Evolutionary conservation across 1,140 invertebrate species (phyloP).

Genomic region (Diplogasteroides magnus): DNA sequence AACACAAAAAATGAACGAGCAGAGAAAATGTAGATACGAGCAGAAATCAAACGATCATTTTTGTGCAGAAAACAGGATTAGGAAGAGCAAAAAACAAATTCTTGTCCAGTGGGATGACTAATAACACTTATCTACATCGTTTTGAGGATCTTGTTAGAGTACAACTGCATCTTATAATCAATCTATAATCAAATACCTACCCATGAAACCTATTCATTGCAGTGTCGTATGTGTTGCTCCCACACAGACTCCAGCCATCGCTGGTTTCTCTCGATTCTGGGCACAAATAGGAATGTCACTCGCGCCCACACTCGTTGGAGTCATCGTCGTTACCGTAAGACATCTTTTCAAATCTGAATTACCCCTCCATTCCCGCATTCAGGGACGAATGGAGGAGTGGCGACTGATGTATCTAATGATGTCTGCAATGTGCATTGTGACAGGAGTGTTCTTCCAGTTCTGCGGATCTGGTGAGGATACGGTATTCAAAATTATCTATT

Average conservation of each 20-base stretch:
- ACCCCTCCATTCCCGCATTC: background rate
- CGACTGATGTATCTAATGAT: conserved; percentile 15
- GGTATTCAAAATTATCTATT: background rate
- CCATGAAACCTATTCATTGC: conserved; percentile 3
- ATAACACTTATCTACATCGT: too few species aligned
- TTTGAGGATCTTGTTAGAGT: too few species aligned
- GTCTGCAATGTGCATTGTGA: conserved; percentile 10
- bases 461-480: conserved; percentile 27
- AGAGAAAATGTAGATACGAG: background rate
- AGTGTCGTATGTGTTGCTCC: conserved; percentile 53
- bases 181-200: too few species aligned
- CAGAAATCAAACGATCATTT: too few species aligned
- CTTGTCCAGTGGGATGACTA: too few species aligned
- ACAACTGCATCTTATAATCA: too few species aligned
- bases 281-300: conserved; percentile 51
- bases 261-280: conserved; percentile 50
- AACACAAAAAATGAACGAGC: background rate
- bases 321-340: conserved; percentile 16
- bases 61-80: too few species aligned
- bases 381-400: conserved; percentile 26
- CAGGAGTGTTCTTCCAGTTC: conserved; percentile 34
- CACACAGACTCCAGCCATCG: conserved; percentile 47
- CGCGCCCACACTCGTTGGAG: conserved; percentile 45
- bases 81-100: too few species aligned
- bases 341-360: background rate